Conservation (phyloP, 2,797 vertebrate genomes). For the Cuculus canorus region DNA sequence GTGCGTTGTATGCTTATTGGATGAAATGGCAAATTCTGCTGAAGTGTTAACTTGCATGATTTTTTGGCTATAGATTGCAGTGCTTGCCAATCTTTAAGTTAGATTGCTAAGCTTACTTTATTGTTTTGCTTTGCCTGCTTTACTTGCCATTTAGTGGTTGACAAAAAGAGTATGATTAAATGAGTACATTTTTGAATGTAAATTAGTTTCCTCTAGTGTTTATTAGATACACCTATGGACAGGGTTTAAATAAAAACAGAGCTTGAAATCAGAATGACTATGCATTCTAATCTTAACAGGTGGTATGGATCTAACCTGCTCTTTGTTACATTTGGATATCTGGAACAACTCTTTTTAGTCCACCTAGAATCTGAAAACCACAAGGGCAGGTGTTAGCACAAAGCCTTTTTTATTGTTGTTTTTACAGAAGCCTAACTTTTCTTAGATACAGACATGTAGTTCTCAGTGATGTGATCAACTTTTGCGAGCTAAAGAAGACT, state of each 20-base stretch:
- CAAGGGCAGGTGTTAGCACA: neutral
- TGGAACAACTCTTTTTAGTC: neutral
- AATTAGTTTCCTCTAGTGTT: slow-evolving; percentile 68
- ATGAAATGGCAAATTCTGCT: slow-evolving; percentile 22
- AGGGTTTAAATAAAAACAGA: slow-evolving; percentile 68
- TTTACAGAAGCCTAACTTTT: neutral
- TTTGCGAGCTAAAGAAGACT: neutral
- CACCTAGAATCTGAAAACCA: neutral
- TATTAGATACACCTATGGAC: slow-evolving; percentile 63
- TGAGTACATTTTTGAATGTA: slow-evolving; percentile 71
- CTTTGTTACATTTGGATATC: neutral
- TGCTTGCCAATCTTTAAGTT: slow-evolving; percentile 70
- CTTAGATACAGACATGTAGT: neutral
- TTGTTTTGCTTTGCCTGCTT: slow-evolving; percentile 70
- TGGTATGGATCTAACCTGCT: neutral
- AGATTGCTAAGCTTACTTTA: slow-evolving; percentile 70
- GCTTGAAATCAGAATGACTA: slow-evolving; percentile 58
- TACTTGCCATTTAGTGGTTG: slow-evolving; percentile 65
- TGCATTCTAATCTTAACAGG: slow-evolving; percentile 50
- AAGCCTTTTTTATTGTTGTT: neutral
- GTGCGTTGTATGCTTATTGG: neutral
- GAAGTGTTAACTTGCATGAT: slow-evolving; percentile 37
- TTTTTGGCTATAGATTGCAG: slow-evolving; percentile 50
- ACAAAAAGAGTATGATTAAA: slow-evolving; percentile 67
- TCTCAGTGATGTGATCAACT: neutral